Evolutionary conservation across 2,113 vertebrate genomes (phyloP).

Genomic region (Columba livia): DNA sequence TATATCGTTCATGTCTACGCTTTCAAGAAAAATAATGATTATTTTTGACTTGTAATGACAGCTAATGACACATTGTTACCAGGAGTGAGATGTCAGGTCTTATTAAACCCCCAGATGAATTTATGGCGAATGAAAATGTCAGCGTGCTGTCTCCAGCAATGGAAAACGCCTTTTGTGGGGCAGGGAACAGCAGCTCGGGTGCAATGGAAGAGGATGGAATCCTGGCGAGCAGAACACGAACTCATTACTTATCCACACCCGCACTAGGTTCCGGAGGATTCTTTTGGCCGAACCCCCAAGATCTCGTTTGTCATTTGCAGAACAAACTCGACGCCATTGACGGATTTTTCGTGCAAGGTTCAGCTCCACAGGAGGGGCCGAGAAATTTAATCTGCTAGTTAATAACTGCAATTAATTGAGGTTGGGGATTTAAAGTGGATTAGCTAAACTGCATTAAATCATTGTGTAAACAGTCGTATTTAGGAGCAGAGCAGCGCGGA

Average conservation of each 20-base stretch:
- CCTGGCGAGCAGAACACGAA: neutral
- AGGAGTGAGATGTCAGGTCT: neutral
- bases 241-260: rapidly evolving
- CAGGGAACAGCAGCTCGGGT: neutral
- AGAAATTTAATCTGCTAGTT: slow-evolving; percentile 16
- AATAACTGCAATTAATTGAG: neutral
- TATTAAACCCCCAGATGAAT: neutral
- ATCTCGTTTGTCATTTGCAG: neutral
- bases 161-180: rapidly evolving
- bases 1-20: rapidly evolving
- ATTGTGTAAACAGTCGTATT: neutral
- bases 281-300: neutral
- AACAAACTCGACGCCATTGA: rapidly evolving
- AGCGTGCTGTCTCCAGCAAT: neutral
- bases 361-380: neutral
- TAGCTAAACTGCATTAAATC: neutral
- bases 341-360: neutral
- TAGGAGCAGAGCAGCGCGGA: neutral
- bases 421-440: slow-evolving; percentile 17
- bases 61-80: neutral
- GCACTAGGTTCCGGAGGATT: neutral
- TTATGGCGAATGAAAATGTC: neutral
- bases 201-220: rapidly evolving
- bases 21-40: neutral
- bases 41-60: neutral